Base-by-base conservation (phyloP, 2,797 vertebrate genomes). In the Micrastur ruficollis region DNA sequence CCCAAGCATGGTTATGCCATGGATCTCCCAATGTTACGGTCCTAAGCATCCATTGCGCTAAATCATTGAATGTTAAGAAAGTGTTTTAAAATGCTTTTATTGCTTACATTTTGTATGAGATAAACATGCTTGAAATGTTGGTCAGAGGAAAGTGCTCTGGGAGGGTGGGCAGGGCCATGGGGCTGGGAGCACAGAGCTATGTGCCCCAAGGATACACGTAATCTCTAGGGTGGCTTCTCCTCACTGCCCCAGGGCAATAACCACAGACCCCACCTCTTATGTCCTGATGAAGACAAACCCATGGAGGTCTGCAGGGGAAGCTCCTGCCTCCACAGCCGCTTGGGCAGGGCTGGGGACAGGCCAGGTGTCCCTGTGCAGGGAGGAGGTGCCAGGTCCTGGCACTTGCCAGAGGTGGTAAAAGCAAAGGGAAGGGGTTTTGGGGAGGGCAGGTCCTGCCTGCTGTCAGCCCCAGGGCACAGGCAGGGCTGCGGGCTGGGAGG, bases 121-220 rank as follows among this genome's bases (percentile, higher is more conserved):
- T 5, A 46, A 67, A 26, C 3, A 11, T 9, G 22, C 11, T 46
- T 62, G 42, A 72, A 67, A 56, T 6, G 12, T 22, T 42, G 34
- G 6, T 68, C 21, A 40, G 56, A 80, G 62, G 36, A 52, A 62
- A 13, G 26, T 6, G 32, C 11, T 5, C 21, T 10, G 11, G 6
- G 8, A 20, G 12, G 18, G 22, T 0, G 2, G 40, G 40, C 19
- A 49, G 40, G 29, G 15, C 32, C 0, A 1, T 0, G 7, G 18
- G 42, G 6, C 36, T 36, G 61, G 52, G 67, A 49, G 10, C 11
- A 31, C 18, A 16, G 46, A 40, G 38, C 50, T 52, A 22, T 19
- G 58, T 1, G 1, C 22, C 58, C 27, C 16, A 14, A n/a, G 46
- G 47, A 50, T 17, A 44, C 17, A 18, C 47, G 25, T 10, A 12